Conservation (phyloP, 2,797 vertebrate genomes). For the Aulostomus chinensis region DNA sequence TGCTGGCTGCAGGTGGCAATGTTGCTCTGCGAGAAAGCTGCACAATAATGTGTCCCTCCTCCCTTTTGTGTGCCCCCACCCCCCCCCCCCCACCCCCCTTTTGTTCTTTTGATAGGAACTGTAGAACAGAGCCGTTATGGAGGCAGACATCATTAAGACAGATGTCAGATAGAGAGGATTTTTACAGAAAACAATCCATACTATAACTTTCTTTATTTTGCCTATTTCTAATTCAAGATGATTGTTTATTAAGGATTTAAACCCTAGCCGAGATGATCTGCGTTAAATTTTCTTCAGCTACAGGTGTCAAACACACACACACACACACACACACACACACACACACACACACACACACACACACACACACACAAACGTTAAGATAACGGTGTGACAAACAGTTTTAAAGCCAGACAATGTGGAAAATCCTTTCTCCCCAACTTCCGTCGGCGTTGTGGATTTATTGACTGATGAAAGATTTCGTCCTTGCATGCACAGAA, state of each 20-base stretch:
- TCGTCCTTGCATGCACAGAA: slow-evolving; percentile 2
- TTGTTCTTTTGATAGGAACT: slow-evolving; percentile 38
- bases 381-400: slow-evolving; percentile 3
- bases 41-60: background rate
- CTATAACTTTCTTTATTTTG: too few species aligned
- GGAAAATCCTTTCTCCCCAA: slow-evolving; percentile 51
- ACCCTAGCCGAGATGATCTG: background rate
- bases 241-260: too few species aligned
- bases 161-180: too few species aligned
- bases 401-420: slow-evolving; percentile 35
- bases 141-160: slow-evolving; percentile 6
- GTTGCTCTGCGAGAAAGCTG: slow-evolving; percentile 37
- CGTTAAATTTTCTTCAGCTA: slow-evolving; percentile 16
- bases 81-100: too few species aligned
- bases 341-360: too few species aligned
- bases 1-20: slow-evolving; percentile 58
- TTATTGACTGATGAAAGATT: slow-evolving; percentile 55
- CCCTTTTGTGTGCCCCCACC: too few species aligned
- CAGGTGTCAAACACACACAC: slow-evolving; percentile 54
- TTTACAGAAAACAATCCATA: too few species aligned
- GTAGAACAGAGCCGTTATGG: slow-evolving; percentile 18
- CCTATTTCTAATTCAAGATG: too few species aligned
- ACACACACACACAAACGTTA: too few species aligned
- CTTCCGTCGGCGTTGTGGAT: slow-evolving; percentile 31
- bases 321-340: too few species aligned